Base-by-base conservation (phyloP, 2,888 invertebrate species). In the Labia minor region DNA sequence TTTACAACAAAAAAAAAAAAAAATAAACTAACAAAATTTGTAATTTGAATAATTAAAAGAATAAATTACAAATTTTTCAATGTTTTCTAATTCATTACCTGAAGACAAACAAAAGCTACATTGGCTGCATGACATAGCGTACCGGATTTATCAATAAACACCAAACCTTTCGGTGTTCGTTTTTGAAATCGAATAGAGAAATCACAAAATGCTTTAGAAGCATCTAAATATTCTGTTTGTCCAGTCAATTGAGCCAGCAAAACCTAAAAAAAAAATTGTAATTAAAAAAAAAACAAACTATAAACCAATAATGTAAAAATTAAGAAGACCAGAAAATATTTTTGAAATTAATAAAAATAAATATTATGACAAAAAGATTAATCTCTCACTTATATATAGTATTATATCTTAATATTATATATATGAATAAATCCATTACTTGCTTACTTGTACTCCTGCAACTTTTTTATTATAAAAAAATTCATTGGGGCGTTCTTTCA, bases 381-480 rank as follows among this genome's bases (percentile, higher is more conserved):
- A n/a, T n/a, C n/a, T n/a, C n/a, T n/a, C n/a, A n/a, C n/a, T n/a
- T n/a, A n/a, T n/a, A n/a, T n/a, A n/a, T n/a, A n/a, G n/a, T n/a
- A n/a, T n/a, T n/a, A n/a, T n/a, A n/a, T n/a, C n/a, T n/a, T n/a
- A n/a, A n/a, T n/a, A n/a, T n/a, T n/a, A n/a, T n/a, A n/a, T n/a
- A n/a, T n/a, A n/a, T n/a, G n/a, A n/a, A n/a, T n/a, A n/a, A n/a
- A n/a, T n/a, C n/a, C n/a, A n/a, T n/a, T n/a, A n/a, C n/a, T n/a
- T n/a, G n/a, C n/a, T 68, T 67, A 81, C 81, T 77, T 83, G 82
- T 33, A 82, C 78, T 11, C 82, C 83, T 1, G 81, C 81, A n/a
- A 77, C 77, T 72, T 83, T 82, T 69, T 81, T 81, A 70, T 83
- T 82, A 73, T 81, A 82, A 68, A 78, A 81, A 69, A 83, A 83